phyloP scores from a whole-genome alignment of 1,140 invertebrate species.

The Diorhabda elongata region DNA sequence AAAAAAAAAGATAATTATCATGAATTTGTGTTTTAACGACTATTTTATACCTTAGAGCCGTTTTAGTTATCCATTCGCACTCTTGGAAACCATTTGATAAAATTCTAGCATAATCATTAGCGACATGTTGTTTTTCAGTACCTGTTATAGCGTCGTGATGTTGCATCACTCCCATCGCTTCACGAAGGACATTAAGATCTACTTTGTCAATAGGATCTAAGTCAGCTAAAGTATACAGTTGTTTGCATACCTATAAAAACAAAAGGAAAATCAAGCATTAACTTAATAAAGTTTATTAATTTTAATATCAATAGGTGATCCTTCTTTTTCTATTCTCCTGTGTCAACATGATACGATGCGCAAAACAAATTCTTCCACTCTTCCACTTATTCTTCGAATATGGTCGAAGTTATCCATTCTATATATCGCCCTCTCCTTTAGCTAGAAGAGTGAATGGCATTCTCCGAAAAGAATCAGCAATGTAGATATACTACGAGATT shows the following conservation, averaged over 20 bases:
- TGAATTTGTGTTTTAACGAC: background rate
- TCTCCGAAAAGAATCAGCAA: no score
- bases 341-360: no score
- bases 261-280: no score
- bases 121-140: constrained; percentile 89
- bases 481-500: no score
- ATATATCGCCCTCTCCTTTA: no score
- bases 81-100: constrained; percentile 56
- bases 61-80: constrained; percentile 50
- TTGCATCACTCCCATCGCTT: constrained; percentile 76
- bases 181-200: constrained; percentile 46
- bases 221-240: constrained; percentile 49
- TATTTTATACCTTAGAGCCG: constrained; percentile 37
- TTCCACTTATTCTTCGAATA: no score
- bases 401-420: no score
- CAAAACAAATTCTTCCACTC: no score
- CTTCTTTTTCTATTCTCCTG: no score
- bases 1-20: background rate
- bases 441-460: no score
- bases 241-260: constrained; percentile 49
- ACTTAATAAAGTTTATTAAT: no score
- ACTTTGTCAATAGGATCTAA: constrained; percentile 44
- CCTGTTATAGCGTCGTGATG: constrained; percentile 89
- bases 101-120: constrained; percentile 77
- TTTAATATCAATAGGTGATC: no score